Evolutionary conservation across 2,888 invertebrate genomes (phyloP), one percentile per base, ranked within the genome.

Genomic region (Himalopsyche tibetana): DNA sequence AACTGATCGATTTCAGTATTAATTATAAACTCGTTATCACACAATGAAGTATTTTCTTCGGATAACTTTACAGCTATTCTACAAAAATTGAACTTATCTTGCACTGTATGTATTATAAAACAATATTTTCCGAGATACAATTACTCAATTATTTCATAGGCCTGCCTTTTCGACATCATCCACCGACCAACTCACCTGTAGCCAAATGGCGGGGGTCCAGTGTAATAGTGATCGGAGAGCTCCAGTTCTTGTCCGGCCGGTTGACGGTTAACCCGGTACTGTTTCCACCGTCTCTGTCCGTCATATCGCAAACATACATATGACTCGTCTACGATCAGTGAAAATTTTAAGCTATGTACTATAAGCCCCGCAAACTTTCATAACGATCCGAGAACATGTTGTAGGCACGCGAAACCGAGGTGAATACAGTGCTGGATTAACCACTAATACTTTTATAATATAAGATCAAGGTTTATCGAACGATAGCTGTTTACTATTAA

Each of bases 241-340:
- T 40, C 69, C 82, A 83, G 82, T 83, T 83, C 82, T 83, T n/a
- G 82, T 63, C 28, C 63, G 82, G 56, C 69, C 56, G 82, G 82
- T 83, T 83, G 63, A 28, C 28, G 15, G 63, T 40, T 55, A 56
- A 45, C 82, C 56, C 42, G 82, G 69, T 42, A 80, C 17, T 19
- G 42, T 40, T 40, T 45, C 11, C 15, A 40, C 40, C 80, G 80
- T 8, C 40, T 17, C 55, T 63, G 63, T 19, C 15, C 15, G 28
- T 63, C 63, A 11, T 28, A 28, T 63, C 15, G 63, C 63, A 28
- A 63, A 63, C 63, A 19, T 19, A 63, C 63, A 19, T 19, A 63
- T 63, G 63, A 63, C 28, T 63, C 63, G n/a, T 19, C 9, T 63
- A 63, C 63, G 63, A 63, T 63, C 19, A 19, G 63, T 63, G 63